Evolutionary conservation across 2,113 vertebrate species (phyloP).

Genomic region (Python bivittatus): DNA sequence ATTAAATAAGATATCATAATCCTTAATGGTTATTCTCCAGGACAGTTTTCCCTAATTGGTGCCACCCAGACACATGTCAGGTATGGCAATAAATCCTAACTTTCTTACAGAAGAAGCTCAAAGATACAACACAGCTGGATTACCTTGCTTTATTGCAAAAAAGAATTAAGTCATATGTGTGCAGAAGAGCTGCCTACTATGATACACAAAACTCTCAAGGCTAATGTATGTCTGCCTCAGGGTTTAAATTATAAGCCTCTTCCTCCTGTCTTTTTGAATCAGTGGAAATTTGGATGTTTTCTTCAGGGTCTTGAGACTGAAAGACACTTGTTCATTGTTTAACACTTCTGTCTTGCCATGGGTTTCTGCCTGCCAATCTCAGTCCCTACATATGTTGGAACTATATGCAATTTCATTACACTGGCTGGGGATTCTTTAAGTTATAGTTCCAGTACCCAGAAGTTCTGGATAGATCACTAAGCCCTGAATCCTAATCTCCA

Average conservation of each 20-base stretch:
- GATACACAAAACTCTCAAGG: background rate
- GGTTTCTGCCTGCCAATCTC: background rate
- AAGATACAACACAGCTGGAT: background rate
- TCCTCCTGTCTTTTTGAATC: background rate
- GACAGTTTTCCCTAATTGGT: background rate
- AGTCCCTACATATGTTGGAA: background rate
- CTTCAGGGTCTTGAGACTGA: background rate
- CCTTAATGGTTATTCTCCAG: background rate
- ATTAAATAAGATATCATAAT: conserved; percentile 11
- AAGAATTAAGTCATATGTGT: background rate
- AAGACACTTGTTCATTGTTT: background rate
- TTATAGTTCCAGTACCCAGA: background rate
- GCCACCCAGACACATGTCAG: background rate
- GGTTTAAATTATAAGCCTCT: background rate
- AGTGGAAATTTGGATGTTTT: background rate
- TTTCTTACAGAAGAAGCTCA: background rate
- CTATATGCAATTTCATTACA: background rate
- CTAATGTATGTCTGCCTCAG: background rate
- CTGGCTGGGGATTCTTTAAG: background rate
- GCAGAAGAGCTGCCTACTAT: background rate
- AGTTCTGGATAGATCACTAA: background rate
- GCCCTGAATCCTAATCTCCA: background rate
- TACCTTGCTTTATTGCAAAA: background rate
- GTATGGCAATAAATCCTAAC: background rate
- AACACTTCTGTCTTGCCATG: background rate